Percentiles rank a stretch among this genome's conserved stretches.
Evolutionary conservation across 64 coral and sea anemone species (phyloP).

Genomic region (Cladopsammia gracilis): DNA sequence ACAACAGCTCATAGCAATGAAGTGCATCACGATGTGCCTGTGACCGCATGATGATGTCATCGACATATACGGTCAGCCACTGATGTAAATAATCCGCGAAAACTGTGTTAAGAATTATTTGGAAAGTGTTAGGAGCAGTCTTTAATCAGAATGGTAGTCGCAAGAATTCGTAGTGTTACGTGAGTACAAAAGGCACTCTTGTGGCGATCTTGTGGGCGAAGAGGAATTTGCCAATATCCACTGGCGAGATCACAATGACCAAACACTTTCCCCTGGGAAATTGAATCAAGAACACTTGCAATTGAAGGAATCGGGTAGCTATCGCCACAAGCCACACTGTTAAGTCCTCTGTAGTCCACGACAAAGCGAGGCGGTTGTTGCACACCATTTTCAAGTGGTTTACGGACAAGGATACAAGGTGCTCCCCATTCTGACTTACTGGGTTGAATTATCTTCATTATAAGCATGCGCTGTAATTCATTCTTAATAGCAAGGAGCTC

Average conservation of each 20-base stretch:
- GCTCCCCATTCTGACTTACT: constrained; percentile 74
- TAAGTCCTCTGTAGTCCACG: constrained; percentile 52
- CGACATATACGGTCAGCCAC: not conserved
- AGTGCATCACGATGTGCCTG: not conserved
- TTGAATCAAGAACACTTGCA: constrained; percentile 28
- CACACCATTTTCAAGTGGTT: constrained; percentile 59
- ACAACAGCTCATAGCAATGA: no score
- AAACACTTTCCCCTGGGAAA: not conserved
- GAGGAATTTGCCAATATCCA: constrained; percentile 47
- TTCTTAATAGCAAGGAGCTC: constrained; percentile 37
- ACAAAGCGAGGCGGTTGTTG: constrained; percentile 54
- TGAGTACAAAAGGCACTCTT: constrained; percentile 40
- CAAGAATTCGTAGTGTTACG: constrained; percentile 31
- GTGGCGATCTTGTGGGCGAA: not conserved
- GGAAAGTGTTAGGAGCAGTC: constrained; percentile 40
- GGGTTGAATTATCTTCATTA: constrained; percentile 58
- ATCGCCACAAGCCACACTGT: constrained; percentile 28
- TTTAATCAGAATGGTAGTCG: constrained; percentile 27
- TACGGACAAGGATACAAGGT: constrained; percentile 49
- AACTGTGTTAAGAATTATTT: not conserved
- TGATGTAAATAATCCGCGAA: not conserved
- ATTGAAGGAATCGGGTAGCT: constrained; percentile 16
- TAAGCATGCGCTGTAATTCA: constrained; percentile 66
- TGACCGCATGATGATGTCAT: constrained; percentile 1
- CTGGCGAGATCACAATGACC: not conserved